Evolutionary conservation across 2,797 vertebrate species (phyloP).

Genomic region (Pempheris klunzingeri): DNA sequence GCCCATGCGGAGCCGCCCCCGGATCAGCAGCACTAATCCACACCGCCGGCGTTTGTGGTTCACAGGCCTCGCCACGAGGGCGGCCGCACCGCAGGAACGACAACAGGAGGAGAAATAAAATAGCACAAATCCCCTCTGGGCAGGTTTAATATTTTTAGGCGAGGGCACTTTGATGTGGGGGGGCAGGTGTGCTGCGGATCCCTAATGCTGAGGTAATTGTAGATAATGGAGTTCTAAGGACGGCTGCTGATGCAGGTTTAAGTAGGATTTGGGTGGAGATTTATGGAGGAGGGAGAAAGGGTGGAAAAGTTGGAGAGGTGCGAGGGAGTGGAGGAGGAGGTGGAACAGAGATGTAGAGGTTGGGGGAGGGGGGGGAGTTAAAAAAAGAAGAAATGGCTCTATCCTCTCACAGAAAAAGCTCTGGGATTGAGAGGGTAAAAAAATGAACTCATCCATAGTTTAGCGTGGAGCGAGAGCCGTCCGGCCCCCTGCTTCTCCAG

Average conservation of each 20-base stretch:
- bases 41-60: constrained; percentile 63
- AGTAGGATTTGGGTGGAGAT: constrained; percentile 83
- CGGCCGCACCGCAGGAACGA: constrained; percentile 57
- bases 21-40: constrained; percentile 68
- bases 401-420: constrained; percentile 65
- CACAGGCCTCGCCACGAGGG: constrained; percentile 58
- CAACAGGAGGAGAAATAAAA: constrained; percentile 61
- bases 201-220: constrained; percentile 86
- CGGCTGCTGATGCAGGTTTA: constrained; percentile 83
- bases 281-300: constrained; percentile 72
- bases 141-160: constrained; percentile 78
- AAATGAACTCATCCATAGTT: constrained; percentile 74
- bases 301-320: constrained; percentile 71
- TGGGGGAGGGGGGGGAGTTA: constrained; percentile 17
- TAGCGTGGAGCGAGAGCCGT: constrained; percentile 64
- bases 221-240: constrained; percentile 87
- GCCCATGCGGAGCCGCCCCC: constrained; percentile 47
- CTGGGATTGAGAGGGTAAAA: constrained; percentile 59
- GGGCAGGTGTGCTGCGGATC: constrained; percentile 77
- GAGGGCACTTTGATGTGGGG: constrained; percentile 74
- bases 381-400: constrained; percentile 53
- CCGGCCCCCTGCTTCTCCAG: constrained; percentile 67
- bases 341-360: constrained; percentile 55
- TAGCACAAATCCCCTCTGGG: constrained; percentile 76
- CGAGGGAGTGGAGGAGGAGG: constrained; percentile 58